Evolutionary conservation across 1,140 invertebrate genomes (phyloP), one percentile per base, ranked within the genome.

Genomic region (Telenomus remus): DNA sequence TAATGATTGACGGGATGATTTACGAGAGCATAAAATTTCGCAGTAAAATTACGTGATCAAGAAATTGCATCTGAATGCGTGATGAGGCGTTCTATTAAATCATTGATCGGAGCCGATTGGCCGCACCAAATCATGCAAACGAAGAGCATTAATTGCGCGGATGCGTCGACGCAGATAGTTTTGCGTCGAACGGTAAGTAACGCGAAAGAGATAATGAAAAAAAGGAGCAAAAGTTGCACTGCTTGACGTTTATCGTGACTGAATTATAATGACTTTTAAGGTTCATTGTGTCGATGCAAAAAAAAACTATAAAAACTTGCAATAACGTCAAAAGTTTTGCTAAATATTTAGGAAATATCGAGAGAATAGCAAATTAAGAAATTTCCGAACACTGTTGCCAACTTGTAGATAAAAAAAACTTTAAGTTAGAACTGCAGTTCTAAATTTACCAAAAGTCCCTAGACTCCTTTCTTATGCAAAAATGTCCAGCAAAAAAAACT

Each of bases 171-270:
- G 66, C 50, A n/a, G 56, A 47, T 57, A 64, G 57, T 60, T 53
- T 2, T 13, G 54, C 46, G 42, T 10, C 16, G 33, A 54, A 33
- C 42, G 65, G 15, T 11, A 44, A 33, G 64, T 37, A 3, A 19
- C 13, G 43, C 53, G 13, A 44, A 56, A 44, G 44, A 46, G 6
- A 55, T 9, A 19, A 49, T 10, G 53, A 64, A 68, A 68, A 65
- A 27, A 6, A 68, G 46, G 53, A 44, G 53, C 50, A 35, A 69
- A 64, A 73, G 60, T 15, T 57, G 68, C 46, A 55, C 55, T 73
- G 76, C 78, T 85, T 85, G 83, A 85, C 79, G 82, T 83, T 82
- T 83, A 80, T 78, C 76, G 66, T 43, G 72, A 77, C 75, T 80
- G 70, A 79, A 81, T 81, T 81, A 84, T 76, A 79, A 71, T 73